A percentile compares a stretch with the other conserved stretches of the same genome.
Evolutionary conservation across 2,888 invertebrate species (phyloP).

Genomic region (Cephus runcator): DNA sequence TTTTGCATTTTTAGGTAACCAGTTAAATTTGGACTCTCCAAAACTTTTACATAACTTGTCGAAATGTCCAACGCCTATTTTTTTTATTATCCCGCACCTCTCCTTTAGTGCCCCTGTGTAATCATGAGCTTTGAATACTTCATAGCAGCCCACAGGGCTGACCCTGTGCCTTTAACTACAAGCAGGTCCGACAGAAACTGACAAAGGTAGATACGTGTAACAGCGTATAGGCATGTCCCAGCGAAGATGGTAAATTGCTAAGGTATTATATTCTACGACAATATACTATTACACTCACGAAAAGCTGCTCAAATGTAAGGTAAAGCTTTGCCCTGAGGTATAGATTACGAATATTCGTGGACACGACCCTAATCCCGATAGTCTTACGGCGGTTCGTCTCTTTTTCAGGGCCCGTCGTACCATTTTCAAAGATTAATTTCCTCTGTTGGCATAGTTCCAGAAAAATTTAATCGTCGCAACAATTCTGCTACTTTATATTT

Average conservation of each 20-base stretch:
- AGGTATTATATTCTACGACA: not conserved
- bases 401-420: not conserved
- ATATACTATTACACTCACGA: not conserved
- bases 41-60: not conserved
- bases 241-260: not conserved
- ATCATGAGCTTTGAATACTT: constrained; percentile 19
- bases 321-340: not conserved
- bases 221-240: not conserved
- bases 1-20: not conserved
- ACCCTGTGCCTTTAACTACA: constrained; percentile 5
- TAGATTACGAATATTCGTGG: not conserved
- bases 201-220: not conserved
- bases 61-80: not conserved
- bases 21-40: not conserved
- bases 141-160: constrained; percentile 19
- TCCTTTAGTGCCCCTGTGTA: constrained; percentile 17
- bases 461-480: no score
- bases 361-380: not conserved
- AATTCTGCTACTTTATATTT: not conserved
- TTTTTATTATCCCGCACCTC: not conserved
- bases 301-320: not conserved
- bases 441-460: no score
- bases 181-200: not conserved
- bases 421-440: no score
- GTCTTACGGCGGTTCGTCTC: not conserved